Conservation (phyloP, 2,888 invertebrate species). For the Onthophagus sagittarius region DNA sequence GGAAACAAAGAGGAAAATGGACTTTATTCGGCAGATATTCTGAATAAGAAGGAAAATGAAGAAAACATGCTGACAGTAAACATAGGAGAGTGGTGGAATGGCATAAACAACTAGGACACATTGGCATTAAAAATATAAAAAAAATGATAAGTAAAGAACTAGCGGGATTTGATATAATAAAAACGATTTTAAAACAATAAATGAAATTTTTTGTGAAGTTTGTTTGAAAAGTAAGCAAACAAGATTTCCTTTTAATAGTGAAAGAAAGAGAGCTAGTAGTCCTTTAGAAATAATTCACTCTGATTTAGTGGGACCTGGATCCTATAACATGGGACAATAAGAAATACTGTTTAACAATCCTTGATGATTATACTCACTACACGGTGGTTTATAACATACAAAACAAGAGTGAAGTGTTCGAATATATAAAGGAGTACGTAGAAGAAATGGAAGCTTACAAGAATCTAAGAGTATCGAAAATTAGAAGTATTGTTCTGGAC, state of each 20-base stretch:
- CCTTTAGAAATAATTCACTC: conserved; percentile 28
- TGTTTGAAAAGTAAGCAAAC: conserved; percentile 14
- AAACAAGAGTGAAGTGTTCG: conserved; percentile 28
- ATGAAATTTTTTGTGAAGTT: conserved; percentile 16
- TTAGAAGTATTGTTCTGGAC: conserved; percentile 24
- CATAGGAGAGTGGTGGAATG: too few species aligned
- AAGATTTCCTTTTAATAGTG: conserved; percentile 25
- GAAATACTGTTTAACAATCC: conserved; percentile 30
- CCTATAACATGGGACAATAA: conserved; percentile 26
- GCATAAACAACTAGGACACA: too few species aligned
- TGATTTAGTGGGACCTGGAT: conserved; percentile 21
- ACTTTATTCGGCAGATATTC: too few species aligned
- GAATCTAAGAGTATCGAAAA: conserved; percentile 11
- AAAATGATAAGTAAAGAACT: too few species aligned
- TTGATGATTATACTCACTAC: conserved; percentile 30
- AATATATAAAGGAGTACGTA: conserved; percentile 27
- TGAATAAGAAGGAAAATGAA: too few species aligned
- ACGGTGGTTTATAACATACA: conserved; percentile 27
- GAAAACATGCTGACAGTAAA: too few species aligned
- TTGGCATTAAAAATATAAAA: too few species aligned
- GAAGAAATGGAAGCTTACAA: conserved; percentile 15
- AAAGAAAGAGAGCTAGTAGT: conserved; percentile 27
- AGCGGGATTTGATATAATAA: too few species aligned
- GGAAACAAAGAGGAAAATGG: too few species aligned
- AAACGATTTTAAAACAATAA: too few species aligned